Evolutionary conservation across 1,140 invertebrate genomes (phyloP).

Genomic region (Sitophilus oryzae): DNA sequence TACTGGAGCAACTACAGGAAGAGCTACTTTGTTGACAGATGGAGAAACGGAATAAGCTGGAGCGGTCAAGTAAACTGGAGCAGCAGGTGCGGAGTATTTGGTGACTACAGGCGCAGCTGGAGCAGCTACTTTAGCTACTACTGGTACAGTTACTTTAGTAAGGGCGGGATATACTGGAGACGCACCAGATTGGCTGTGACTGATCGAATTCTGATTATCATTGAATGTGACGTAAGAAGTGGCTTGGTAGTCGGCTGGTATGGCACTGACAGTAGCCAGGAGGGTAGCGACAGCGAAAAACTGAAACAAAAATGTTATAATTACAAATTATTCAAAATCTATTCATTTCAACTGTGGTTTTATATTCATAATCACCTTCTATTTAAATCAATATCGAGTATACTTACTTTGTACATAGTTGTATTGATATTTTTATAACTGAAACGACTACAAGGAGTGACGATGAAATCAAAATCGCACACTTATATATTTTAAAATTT

Average conservation of each 20-base stretch:
- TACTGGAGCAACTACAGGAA: slow-evolving; percentile 12
- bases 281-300: slow-evolving; percentile 7
- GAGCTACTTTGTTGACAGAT: slow-evolving; percentile 24
- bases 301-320: slow-evolving; percentile 5
- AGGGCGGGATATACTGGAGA: slow-evolving; percentile 30
- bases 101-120: slow-evolving; percentile 14
- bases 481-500: too few species aligned
- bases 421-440: neutral
- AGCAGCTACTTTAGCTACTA: neutral
- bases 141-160: neutral
- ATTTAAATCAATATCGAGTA: too few species aligned
- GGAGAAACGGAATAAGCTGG: slow-evolving; percentile 30
- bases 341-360: neutral
- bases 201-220: slow-evolving; percentile 34
- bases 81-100: slow-evolving; percentile 12
- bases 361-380: neutral
- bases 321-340: neutral
- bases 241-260: slow-evolving; percentile 14
- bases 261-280: slow-evolving; percentile 13
- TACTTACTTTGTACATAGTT: neutral
- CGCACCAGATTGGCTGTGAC: slow-evolving; percentile 45
- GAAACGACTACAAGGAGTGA: neutral
- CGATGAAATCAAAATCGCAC: neutral
- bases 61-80: slow-evolving; percentile 10
- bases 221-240: slow-evolving; percentile 24